phyloP scores from a whole-genome alignment of 2,797 vertebrate species.

The Tragelaphus eurycerus region DNA sequence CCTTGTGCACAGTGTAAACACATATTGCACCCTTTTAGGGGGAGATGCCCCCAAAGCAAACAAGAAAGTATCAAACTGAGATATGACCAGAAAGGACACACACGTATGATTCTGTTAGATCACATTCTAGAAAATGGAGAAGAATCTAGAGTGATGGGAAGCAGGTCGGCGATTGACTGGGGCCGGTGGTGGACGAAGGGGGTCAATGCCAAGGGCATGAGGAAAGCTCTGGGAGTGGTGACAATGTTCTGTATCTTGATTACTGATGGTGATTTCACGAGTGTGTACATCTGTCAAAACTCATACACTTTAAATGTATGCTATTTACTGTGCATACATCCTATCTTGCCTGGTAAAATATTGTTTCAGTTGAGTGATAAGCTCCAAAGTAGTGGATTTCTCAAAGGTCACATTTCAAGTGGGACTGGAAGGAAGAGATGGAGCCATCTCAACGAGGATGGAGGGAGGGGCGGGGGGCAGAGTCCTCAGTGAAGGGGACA shows the following conservation, averaged over 20 bases:
- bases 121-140: not conserved
- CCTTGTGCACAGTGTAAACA: not conserved
- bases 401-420: not conserved
- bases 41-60: not conserved
- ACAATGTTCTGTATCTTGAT: not conserved
- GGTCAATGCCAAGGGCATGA: not conserved
- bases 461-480: rapidly evolving
- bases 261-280: not conserved
- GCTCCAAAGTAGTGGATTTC: not conserved
- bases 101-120: rapidly evolving
- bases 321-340: not conserved
- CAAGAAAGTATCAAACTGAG: not conserved
- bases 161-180: not conserved
- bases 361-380: not conserved
- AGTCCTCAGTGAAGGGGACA: not conserved
- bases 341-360: not conserved
- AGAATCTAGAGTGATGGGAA: not conserved
- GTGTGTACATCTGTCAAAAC: not conserved
- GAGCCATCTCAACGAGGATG: not conserved
- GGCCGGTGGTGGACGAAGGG: too few relatives aligned
- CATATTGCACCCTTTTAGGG: not conserved
- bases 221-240: not conserved
- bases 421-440: not conserved
- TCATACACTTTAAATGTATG: not conserved
- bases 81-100: not conserved